These are phyloP conservation scores for Regulus satrapa DNA, from an alignment of 2,113 vertebrate genomes.

Conservation along the genomic window DNA sequence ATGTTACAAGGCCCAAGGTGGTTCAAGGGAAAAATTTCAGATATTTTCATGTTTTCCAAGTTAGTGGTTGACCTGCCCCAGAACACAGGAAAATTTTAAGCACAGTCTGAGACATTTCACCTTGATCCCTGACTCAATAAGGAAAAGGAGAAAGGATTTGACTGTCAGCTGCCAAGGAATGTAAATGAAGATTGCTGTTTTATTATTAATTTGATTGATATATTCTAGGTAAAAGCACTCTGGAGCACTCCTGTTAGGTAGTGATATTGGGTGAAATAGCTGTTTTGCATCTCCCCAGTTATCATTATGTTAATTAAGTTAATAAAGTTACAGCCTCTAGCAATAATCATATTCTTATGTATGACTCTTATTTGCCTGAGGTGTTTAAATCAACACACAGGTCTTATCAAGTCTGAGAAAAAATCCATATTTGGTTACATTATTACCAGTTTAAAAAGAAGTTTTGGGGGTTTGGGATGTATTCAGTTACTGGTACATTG, in stretches of 20 bases:
- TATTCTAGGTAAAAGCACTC: not conserved
- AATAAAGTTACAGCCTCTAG: slow-evolving; percentile 24
- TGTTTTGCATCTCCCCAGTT: slow-evolving; percentile 15
- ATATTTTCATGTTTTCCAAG: not conserved
- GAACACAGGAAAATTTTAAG: not conserved
- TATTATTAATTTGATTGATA: not conserved
- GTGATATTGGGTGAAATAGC: not conserved
- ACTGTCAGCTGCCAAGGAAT: not conserved
- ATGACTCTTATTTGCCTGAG: not conserved
- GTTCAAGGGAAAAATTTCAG: not conserved
- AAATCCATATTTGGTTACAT: not conserved
- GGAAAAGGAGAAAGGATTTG: not conserved
- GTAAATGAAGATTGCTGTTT: not conserved
- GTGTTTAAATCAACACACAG: not conserved
- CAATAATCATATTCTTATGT: not conserved
- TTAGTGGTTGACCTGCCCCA: not conserved
- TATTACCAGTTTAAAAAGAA: not conserved
- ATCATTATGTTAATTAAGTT: slow-evolving; percentile 47
- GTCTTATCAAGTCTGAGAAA: not conserved
- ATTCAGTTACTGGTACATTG: not conserved
- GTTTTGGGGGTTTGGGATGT: not conserved
- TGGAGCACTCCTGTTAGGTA: not conserved
- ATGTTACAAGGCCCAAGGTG: not conserved
- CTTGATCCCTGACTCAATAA: not conserved
- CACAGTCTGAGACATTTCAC: not conserved